A percentile compares a stretch with the other conserved stretches of the same genome.
These are phyloP conservation scores for Blennius ocellaris DNA, from an alignment of 2,113 vertebrate genomes.

Conservation along the genomic window DNA sequence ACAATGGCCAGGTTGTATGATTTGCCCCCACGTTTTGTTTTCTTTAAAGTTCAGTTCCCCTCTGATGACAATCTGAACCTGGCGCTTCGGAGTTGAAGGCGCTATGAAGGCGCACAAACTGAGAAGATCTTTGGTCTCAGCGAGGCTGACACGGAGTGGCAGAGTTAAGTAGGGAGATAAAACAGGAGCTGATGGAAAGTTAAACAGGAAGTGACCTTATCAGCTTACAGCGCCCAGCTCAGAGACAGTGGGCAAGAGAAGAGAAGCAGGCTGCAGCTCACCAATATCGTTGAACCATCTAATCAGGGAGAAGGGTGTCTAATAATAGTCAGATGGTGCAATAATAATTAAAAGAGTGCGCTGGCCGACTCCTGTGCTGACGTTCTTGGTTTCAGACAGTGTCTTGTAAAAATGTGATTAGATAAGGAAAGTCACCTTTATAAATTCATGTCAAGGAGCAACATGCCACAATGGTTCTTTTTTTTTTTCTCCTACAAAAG, in stretches of 20 bases:
- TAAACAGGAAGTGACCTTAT: conserved; percentile 81
- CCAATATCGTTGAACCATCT: conserved; percentile 21
- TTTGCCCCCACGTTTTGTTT: conserved; percentile 64
- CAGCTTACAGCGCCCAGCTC: conserved; percentile 51
- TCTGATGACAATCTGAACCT: conserved; percentile 72
- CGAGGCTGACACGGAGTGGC: conserved; percentile 59
- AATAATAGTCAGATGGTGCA: conserved; percentile 34
- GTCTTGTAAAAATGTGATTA: conserved; percentile 26
- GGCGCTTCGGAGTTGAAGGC: conserved; percentile 36
- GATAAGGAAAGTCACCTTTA: background rate
- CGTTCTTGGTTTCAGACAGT: conserved; percentile 4
- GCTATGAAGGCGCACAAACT: conserved; percentile 37
- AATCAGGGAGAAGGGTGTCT: conserved; percentile 13
- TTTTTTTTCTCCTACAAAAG: background rate
- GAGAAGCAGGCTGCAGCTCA: conserved; percentile 33
- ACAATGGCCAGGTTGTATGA: conserved; percentile 64
- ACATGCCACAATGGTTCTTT: conserved; percentile 3
- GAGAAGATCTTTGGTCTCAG: conserved; percentile 73
- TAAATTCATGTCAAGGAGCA: conserved; percentile 19
- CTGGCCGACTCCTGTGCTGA: background rate
- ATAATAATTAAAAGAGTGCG: conserved; percentile 29
- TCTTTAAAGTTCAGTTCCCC: conserved; percentile 59
- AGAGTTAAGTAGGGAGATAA: conserved; percentile 77
- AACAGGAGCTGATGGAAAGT: conserved; percentile 68
- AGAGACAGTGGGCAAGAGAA: conserved; percentile 33